Evolutionary conservation across 2,797 vertebrate genomes (phyloP), one percentile per base, ranked within the genome.

Genomic region (Phyllotis vaccarum): DNA sequence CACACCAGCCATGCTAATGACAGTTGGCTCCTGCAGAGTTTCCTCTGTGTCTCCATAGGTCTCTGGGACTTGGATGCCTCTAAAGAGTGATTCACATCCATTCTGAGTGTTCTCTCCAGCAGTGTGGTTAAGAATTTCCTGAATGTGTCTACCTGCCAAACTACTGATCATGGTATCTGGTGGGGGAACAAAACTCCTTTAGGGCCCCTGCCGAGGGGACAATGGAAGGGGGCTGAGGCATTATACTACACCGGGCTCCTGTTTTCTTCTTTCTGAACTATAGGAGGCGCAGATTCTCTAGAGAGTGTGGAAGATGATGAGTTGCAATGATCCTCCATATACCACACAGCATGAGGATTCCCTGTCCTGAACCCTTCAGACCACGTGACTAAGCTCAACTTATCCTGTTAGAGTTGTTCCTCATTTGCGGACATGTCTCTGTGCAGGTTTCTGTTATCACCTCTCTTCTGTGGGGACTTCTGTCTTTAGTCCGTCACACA

Each of bases 401-500:
- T 16, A 31, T 37, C 4, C 7, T 46, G 19, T 16, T 83, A 66
- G 78, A 12, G 52, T 60, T 24, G 56, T 37, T 43, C n/a, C 34
- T 93, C 56, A 46, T 12, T 34, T 12, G 1, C 21, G 58, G 80
- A 86, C 49, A 70, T 34, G 62, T 89, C 68, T 88, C 89, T 86
- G 34, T 78, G 9, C 0, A 54, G 12, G 16, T 56, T 91, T 79
- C 12, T 52, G 40, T 92, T 92, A 60, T 87, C 54, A 46, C 11
- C 89, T 56, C 37, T 94, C 91, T 91, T 49, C 89, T 37, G 0
- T 43, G 37, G 75, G 60, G 56, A 66, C 56, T 83, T 74, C 49
- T 34, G n/a, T 52, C 27, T 62, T 86, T n/a, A 43, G 68, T 72
- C 85, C 34, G 76, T 96, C 72, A 90, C 29, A 72, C 66, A 22